Evolutionary conservation across 2,888 invertebrate species (phyloP).

Genomic region (Heliconius ethilla): DNA sequence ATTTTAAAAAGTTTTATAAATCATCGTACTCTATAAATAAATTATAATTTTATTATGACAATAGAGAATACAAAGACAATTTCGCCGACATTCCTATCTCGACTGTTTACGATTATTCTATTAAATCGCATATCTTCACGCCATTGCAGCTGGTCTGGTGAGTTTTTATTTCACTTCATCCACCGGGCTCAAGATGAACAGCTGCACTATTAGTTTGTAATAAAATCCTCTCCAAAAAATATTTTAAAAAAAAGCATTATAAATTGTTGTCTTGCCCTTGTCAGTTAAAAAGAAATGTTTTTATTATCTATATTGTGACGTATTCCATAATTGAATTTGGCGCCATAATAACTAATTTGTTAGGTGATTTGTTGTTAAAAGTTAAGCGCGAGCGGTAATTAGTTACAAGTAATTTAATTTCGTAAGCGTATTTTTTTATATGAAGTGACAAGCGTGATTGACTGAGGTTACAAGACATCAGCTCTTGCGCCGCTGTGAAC

Average conservation of each 20-base stretch:
- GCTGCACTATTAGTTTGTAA: constrained; percentile 57
- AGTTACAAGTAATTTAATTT: constrained; percentile 22
- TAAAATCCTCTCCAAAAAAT: constrained; percentile 48
- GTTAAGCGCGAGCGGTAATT: constrained; percentile 33
- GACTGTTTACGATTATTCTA: constrained; percentile 43
- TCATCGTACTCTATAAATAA: not conserved
- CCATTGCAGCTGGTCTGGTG: constrained; percentile 51
- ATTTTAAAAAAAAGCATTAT: constrained; percentile 57
- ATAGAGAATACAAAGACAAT: constrained; percentile 15
- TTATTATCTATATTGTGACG: constrained; percentile 51
- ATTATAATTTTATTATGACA: constrained; percentile 10
- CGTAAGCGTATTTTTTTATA: not conserved
- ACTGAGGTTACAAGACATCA: not conserved
- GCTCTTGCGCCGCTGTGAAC: not conserved
- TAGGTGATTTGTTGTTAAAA: constrained; percentile 28
- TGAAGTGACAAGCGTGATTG: not conserved
- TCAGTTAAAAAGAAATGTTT: constrained; percentile 54
- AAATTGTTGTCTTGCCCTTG: constrained; percentile 48
- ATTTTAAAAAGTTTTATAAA: constrained; percentile 30
- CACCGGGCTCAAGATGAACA: constrained; percentile 61
- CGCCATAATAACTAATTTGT: constrained; percentile 31
- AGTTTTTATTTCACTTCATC: constrained; percentile 58
- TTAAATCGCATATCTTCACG: constrained; percentile 51
- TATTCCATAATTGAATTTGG: constrained; percentile 41
- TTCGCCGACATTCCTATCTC: constrained; percentile 38